Percentiles rank a stretch among this genome's conserved stretches.
Evolutionary conservation across 1,140 invertebrate species (phyloP).

Genomic region (Caenorhabditis briggsae): DNA sequence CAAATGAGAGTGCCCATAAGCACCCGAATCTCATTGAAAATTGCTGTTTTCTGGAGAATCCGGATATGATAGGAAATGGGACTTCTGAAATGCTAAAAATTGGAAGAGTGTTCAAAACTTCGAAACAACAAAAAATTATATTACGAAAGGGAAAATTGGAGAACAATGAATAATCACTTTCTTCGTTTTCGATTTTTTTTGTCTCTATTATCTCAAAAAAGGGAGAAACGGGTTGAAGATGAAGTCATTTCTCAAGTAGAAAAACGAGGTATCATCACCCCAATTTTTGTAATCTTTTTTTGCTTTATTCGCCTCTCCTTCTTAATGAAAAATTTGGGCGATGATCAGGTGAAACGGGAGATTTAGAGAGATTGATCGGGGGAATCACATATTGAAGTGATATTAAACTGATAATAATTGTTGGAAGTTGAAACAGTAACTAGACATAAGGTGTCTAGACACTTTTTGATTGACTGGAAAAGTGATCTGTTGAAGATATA

Average conservation of each 20-base stretch:
- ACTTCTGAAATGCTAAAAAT: neutral
- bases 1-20: conserved; percentile 10
- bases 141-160: neutral
- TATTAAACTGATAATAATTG: neutral
- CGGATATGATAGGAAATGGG: neutral
- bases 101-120: neutral
- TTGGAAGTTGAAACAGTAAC: neutral
- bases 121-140: neutral
- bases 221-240: conserved; percentile 36
- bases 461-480: too few relatives aligned
- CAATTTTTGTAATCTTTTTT: conserved; percentile 53
- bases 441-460: too few relatives aligned
- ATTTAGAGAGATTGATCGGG: neutral
- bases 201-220: neutral
- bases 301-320: neutral
- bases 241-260: conserved; percentile 56
- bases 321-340: too few relatives aligned
- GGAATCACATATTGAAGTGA: neutral
- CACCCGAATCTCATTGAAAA: conserved; percentile 13
- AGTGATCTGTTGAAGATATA: too few relatives aligned
- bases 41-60: too few relatives aligned
- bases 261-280: conserved; percentile 50
- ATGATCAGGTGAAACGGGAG: conserved; percentile 21
- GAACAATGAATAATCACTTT: conserved; percentile 20
- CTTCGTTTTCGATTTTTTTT: conserved; percentile 17